Evolutionary conservation across 2,797 vertebrate genomes (phyloP), one percentile per base, ranked within the genome.

Genomic region (Cheirogaleus major): DNA sequence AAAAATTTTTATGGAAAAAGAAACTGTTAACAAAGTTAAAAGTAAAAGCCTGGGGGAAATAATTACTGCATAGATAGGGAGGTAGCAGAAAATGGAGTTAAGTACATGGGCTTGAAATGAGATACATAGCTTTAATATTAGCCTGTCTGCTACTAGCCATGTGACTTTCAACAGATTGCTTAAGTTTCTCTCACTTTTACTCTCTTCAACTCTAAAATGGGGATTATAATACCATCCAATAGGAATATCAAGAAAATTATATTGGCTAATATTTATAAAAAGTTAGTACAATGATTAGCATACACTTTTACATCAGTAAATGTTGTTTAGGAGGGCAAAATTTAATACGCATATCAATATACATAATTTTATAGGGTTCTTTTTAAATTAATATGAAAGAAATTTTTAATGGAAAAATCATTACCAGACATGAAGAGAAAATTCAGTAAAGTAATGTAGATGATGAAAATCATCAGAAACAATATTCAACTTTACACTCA

Each of bases 11-110:
- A 70, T 57, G 38, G 79, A 90, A 61, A 95, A 96, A 93, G 23
- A 86, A 92, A 90, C 43, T 61, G 17, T 61, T 96, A 93, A 79
- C 69, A 90, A 93, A 88, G 57, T 91, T 95, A 88, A 96, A 96
- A 93, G 91, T 86, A 93, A 96, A 95, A 89, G 55, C 88, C 76
- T 80, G 48, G 3, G 38, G 52, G 67, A 84, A 95, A 96, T 78
- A 87, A 96, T 92, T 89, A 92, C n/a, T 80, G 43, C 50, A 67
- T 76, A 94, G 59, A 86, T 80, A 84, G 27, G 41, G 32, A 96
- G 32, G 57, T 13, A 72, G 82, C 43, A 95, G 17, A 90, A 95
- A 93, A 67, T 30, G 10, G 8, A 95, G 75, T 61, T 95, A 92
- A 89, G 45, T 12, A n/a, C 30, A 72, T 50, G 32, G 48, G 23